A percentile compares a stretch with the other conserved stretches of the same genome.
Conservation (phyloP, 2,113 vertebrate species). For the zebrafish (Danio rerio) region GRCz12tu NC_133193.1:25068501-25069000, state of each 20-base stretch:
- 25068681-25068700: background rate
- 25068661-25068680: background rate
- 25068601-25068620: too few species aligned
- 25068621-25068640: too few species aligned
- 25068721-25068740: background rate
- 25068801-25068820: constrained; percentile 7
- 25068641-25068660: background rate
- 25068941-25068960: constrained; percentile 55
- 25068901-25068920: constrained; percentile 34
- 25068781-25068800: constrained; percentile 27
- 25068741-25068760: background rate
- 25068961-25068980: constrained; percentile 61
- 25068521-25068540: too few species aligned
- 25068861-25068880: constrained; percentile 31
- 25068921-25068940: constrained; percentile 51
- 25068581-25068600: too few species aligned
- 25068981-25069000: constrained; percentile 65
- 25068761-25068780: background rate
- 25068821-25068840: constrained; percentile 27
- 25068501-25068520: too few species aligned
- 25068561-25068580: too few species aligned
- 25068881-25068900: constrained; percentile 10
- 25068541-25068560: too few species aligned
- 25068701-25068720: background rate
- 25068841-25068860: constrained; percentile 40